Conservation (phyloP, 2,888 invertebrate species). For the Watsonalla binaria region DNA sequence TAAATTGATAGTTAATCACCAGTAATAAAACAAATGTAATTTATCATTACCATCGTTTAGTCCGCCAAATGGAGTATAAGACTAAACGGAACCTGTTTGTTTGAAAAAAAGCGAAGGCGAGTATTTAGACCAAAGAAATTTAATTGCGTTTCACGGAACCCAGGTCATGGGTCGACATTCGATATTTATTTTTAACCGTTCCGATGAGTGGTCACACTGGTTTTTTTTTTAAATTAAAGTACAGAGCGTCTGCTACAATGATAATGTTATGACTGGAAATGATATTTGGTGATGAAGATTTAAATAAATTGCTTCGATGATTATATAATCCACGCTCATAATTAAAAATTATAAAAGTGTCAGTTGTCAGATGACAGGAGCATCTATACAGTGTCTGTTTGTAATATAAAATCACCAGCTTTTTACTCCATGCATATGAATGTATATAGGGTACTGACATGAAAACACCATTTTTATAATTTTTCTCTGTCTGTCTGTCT, state of each 20-base stretch:
- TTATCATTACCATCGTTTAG: constrained; percentile 12
- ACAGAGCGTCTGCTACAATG: constrained; percentile 12
- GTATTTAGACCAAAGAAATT: constrained; percentile 56
- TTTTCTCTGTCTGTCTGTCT: too few species aligned
- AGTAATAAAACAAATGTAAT: constrained; percentile 5
- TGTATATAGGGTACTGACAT: too few species aligned
- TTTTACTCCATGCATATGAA: too few species aligned
- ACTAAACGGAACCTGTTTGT: constrained; percentile 32
- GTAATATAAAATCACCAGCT: too few species aligned
- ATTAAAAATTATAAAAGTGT: too few species aligned
- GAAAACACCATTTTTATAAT: too few species aligned
- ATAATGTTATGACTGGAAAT: background rate
- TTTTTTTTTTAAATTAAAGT: constrained; percentile 56
- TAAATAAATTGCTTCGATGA: too few species aligned
- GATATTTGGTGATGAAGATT: background rate
- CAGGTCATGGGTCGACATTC: constrained; percentile 51
- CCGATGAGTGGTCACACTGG: constrained; percentile 39
- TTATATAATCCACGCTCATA: too few species aligned
- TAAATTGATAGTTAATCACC: constrained; percentile 5
- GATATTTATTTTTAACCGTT: constrained; percentile 44
- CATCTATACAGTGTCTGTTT: too few species aligned
- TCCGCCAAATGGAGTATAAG: constrained; percentile 30
- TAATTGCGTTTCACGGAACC: constrained; percentile 54
- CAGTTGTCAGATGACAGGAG: too few species aligned
- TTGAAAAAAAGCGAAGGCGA: constrained; percentile 23